Evolutionary conservation across 2,888 invertebrate genomes (phyloP), one percentile per base, ranked within the genome.

Genomic region (Volucella inanis): DNA sequence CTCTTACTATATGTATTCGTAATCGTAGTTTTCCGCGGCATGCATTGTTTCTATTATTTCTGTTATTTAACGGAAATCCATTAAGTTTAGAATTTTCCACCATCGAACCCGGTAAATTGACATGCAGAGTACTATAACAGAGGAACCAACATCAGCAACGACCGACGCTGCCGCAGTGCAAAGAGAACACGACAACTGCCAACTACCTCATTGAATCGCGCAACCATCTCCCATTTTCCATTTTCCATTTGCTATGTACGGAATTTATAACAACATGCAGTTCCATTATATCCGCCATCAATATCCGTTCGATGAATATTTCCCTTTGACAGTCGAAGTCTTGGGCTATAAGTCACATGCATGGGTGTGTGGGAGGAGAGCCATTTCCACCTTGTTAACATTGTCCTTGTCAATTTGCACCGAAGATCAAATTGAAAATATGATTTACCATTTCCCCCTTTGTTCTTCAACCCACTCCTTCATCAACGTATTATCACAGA

Each of bases 301-400:
- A 85, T 85, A 85, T 85, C 81, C 85, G 81, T 77, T 77, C 81
- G 68, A 85, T 85, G 85, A 85, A 85, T 85, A 85, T 85, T 85
- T 85, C 85, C 72, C 76, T 85, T 85, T 85, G 85, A 77, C 76
- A 76, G 80, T 65, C 50, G 74, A 39, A 49, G 49, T 65, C 64
- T 49, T 50, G 50, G 55, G 47, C 18, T 41, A 10, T 18, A 22
- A 62, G 14, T 31, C 31, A 45, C 43, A 12, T 18, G 49, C 12
- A 18, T 4, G n/a, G 11, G 38, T 11, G 52, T 38, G 4, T 41
- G 38, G n/a, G n/a, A 54, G 18, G 18, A 62, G 61, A 54, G 50
- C 57, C 45, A 18, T 11, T 39, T 22, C 14, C 9, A 31, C 38
- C 10, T 11, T 22, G 54, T 45, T 31, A 31, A 31, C 55, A 12